Evolutionary conservation across 2,797 vertebrate genomes (phyloP).

Genomic region (Leontopithecus rosalia): DNA sequence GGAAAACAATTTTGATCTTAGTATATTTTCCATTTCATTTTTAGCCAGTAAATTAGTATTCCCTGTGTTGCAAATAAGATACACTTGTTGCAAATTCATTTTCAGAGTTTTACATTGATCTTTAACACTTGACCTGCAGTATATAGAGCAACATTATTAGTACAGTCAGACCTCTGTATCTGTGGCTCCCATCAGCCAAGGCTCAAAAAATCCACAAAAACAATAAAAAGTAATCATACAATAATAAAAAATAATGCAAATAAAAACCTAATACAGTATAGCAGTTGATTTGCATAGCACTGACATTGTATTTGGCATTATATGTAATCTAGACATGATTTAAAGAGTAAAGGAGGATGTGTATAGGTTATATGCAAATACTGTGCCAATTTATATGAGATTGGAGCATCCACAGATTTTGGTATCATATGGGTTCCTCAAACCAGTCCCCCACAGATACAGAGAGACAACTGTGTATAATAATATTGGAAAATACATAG

Average conservation of each 20-base stretch:
- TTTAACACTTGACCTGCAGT: conserved; percentile 27
- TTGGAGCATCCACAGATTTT: background rate
- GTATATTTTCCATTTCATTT: conserved; percentile 40
- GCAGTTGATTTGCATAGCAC: background rate
- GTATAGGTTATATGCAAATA: background rate
- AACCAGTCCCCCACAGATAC: background rate
- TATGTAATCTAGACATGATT: background rate
- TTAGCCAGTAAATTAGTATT: conserved; percentile 36
- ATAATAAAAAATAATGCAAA: background rate
- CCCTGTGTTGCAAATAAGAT: background rate
- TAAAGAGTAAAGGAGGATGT: background rate
- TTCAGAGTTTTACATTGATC: conserved; percentile 27
- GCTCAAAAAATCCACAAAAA: background rate
- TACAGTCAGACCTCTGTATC: background rate
- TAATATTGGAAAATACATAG: background rate
- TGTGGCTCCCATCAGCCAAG: background rate
- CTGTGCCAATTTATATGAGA: background rate
- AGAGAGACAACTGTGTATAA: background rate
- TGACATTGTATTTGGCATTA: background rate
- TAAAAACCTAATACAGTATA: background rate
- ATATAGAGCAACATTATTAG: background rate
- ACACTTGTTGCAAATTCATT: background rate
- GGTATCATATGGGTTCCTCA: background rate
- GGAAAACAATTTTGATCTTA: conserved; percentile 18
- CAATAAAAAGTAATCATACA: no score